These are phyloP conservation scores for Volucella zonaria DNA, from an alignment of 2,888 invertebrate species.

Conservation along the genomic window DNA sequence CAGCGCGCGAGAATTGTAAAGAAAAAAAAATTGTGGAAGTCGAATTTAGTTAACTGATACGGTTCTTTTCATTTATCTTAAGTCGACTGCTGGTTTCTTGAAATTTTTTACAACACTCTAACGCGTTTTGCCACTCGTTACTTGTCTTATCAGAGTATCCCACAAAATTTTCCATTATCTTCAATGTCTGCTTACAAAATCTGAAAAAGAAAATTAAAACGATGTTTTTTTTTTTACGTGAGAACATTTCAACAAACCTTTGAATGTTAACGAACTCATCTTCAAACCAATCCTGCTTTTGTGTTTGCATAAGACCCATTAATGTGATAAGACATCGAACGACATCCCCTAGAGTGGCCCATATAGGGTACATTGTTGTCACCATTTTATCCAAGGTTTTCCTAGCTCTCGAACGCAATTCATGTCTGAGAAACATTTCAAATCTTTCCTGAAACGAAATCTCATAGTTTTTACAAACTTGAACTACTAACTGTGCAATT, in stretches of 20 bases:
- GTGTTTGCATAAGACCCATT: background rate
- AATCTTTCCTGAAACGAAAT: slow-evolving; percentile 75
- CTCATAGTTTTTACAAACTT: slow-evolving; percentile 75
- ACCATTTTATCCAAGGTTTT: slow-evolving; percentile 76
- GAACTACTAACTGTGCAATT: slow-evolving; percentile 74
- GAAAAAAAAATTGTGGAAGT: no score
- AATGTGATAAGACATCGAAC: slow-evolving; percentile 25
- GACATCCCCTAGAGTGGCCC: slow-evolving; percentile 59
- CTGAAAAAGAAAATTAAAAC: slow-evolving; percentile 68
- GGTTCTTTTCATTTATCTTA: background rate
- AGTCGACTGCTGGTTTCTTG: slow-evolving; percentile 33
- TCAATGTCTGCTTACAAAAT: slow-evolving; percentile 76
- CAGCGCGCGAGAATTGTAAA: no score
- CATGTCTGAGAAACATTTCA: slow-evolving; percentile 71
- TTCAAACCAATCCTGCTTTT: background rate
- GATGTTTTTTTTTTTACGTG: background rate
- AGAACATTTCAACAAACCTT: slow-evolving; percentile 26
- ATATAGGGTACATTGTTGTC: slow-evolving; percentile 72
- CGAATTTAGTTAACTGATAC: no score
- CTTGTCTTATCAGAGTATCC: slow-evolving; percentile 75
- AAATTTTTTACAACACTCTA: slow-evolving; percentile 74
- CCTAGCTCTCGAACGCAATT: slow-evolving; percentile 77
- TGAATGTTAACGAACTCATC: slow-evolving; percentile 12
- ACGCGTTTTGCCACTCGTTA: slow-evolving; percentile 78
- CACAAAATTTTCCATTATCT: slow-evolving; percentile 76